phyloP scores from a whole-genome alignment of 2,888 invertebrate genomes.

The Tuta absoluta region DNA sequence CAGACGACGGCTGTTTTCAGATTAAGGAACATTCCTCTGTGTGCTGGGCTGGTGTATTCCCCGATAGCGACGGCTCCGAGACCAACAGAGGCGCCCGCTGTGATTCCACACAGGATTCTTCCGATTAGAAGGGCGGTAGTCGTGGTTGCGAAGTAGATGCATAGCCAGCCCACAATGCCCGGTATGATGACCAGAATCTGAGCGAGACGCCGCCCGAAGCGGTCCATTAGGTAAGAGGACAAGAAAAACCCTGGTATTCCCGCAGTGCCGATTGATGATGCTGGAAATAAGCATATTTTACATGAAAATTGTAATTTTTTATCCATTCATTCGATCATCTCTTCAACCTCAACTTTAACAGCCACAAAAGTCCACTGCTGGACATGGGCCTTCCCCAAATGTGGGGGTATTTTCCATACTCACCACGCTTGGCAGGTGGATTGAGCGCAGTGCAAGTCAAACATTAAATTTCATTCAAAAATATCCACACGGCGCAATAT shows the following conservation, averaged over 20 bases:
- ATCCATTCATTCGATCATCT: no score
- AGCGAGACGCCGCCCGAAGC: slow-evolving; percentile 45
- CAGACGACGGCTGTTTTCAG: slow-evolving; percentile 55
- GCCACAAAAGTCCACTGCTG: no score
- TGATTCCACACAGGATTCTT: slow-evolving; percentile 40
- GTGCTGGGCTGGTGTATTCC: slow-evolving; percentile 42
- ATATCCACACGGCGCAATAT: no score
- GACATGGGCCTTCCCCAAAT: no score
- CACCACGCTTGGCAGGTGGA: no score
- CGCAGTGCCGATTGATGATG: slow-evolving; percentile 48
- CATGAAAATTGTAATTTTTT: no score
- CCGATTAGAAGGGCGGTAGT: slow-evolving; percentile 41
- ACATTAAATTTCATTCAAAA: no score
- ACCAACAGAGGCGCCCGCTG: slow-evolving; percentile 36
- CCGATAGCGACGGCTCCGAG: slow-evolving; percentile 43
- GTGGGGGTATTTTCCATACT: no score
- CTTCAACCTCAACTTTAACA: no score
- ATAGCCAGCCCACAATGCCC: slow-evolving; percentile 38
- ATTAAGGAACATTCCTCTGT: slow-evolving; percentile 49
- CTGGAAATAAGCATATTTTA: slow-evolving; percentile 33
- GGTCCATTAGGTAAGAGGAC: slow-evolving; percentile 49
- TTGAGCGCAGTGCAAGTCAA: no score
- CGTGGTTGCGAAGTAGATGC: slow-evolving; percentile 41
- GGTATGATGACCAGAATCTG: slow-evolving; percentile 58
- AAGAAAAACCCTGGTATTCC: slow-evolving; percentile 49